A percentile compares a stretch with the other conserved stretches of the same genome.
Evolutionary conservation across 2,797 vertebrate species (phyloP).

Genomic region (Chaetophractus vellerosus): DNA sequence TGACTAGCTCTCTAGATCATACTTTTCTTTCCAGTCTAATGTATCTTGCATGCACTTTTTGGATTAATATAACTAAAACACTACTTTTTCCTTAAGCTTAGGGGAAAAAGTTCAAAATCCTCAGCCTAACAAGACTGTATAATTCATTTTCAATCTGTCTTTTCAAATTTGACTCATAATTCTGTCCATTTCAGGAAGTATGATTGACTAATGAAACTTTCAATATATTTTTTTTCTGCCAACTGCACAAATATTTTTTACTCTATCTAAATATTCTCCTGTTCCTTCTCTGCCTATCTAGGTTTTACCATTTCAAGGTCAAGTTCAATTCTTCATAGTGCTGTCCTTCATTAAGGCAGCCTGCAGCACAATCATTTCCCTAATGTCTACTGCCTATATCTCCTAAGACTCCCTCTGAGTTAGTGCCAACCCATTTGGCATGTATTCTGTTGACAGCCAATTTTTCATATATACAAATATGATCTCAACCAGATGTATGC

Average conservation of each 20-base stretch:
- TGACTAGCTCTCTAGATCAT: not conserved
- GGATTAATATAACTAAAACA: conserved; percentile 29
- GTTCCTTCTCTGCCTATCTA: not conserved
- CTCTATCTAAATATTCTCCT: not conserved
- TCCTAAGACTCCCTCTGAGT: not conserved
- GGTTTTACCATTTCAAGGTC: conserved; percentile 23
- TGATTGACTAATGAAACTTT: conserved; percentile 1
- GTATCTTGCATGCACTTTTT: not conserved
- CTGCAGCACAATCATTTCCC: not conserved
- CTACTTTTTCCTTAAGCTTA: not conserved
- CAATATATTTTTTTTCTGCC: not conserved
- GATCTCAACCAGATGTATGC: not conserved
- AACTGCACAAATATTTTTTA: not conserved
- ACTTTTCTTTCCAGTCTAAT: not conserved
- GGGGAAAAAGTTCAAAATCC: conserved; percentile 10
- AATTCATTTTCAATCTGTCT: not conserved
- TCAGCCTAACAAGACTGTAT: not conserved
- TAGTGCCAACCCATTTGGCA: not conserved
- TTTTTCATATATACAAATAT: conserved; percentile 4
- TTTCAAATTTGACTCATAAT: not conserved
- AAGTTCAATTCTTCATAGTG: not conserved
- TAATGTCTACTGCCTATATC: not conserved
- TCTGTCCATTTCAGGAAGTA: not conserved
- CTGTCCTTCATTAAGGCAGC: not conserved
- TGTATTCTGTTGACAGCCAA: not conserved